Evolutionary conservation across 2,888 invertebrate species (phyloP), one percentile per base, ranked within the genome.

Genomic region (Crocallis elinguaria): DNA sequence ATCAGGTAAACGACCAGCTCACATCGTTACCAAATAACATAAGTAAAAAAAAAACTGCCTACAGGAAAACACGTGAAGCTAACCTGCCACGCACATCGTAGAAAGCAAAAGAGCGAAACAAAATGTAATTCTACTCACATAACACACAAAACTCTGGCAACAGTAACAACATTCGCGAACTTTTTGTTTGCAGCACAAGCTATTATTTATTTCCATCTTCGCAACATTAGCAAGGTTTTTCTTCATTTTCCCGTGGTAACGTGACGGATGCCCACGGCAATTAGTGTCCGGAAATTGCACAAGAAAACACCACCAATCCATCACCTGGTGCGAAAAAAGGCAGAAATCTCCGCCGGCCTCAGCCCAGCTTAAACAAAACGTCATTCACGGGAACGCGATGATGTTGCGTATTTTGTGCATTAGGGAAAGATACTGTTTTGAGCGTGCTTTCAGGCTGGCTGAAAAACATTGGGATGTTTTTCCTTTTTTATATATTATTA

Each of bases 201-300:
- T 67, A 64, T 67, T 72, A 79, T 77, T 75, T 76, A 74, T 73
- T 71, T 71, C 69, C 72, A 70, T 66, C 69, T 66, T 67, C 57
- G 59, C 51, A 62, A 72, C 79, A 75, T 82, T 75, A 77, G 59
- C 69, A 57, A 45, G 21, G 57, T 82, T 36, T 86, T 85, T 82
- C 78, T 80, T 81, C 76, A 74, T 82, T 83, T 75, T 67, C 75
- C 69, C 43, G 43, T 69, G 56, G 64, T 62, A 66, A 71, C 81
- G 78, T 88, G 88, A 89, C 88, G 87, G 88, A 88, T 86, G 86
- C 86, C 79, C 71, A 69, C 65, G 71, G 87, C 86, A 90, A 90
- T 89, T 89, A 90, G 88, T 79, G 87, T 79, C 82, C 87, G 89
- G 88, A 89, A 88, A 90, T 88, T 89, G 88, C 88, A 82, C 81